These are phyloP conservation scores for Pemphredon lugubris DNA, from an alignment of 2,888 invertebrate genomes.

Conservation along the genomic window DNA sequence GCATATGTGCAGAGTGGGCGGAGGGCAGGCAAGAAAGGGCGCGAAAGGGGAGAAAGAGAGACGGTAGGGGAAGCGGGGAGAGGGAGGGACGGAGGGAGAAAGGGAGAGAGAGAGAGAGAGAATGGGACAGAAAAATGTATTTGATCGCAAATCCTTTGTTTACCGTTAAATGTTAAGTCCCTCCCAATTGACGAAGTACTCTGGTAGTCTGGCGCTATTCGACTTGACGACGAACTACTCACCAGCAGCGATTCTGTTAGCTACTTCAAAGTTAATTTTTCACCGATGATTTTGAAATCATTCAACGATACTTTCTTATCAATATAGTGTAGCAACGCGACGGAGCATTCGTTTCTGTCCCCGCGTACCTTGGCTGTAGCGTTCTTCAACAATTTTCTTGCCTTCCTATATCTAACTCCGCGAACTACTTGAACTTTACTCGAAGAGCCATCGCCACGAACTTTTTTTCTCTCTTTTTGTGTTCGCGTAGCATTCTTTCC, in stretches of 20 bases:
- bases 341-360: not conserved
- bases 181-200: slow-evolving; percentile 96
- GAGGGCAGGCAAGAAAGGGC: slow-evolving; percentile 16
- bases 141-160: slow-evolving; percentile 53
- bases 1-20: slow-evolving; percentile 5
- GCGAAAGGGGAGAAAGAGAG: slow-evolving; percentile 39
- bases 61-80: not conserved
- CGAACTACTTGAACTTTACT: slow-evolving; percentile 75
- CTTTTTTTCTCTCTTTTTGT: slow-evolving; percentile 78
- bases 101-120: no score
- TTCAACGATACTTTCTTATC: slow-evolving; percentile 82
- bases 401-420: slow-evolving; percentile 79
- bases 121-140: no score
- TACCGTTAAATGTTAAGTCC: slow-evolving; percentile 82
- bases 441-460: slow-evolving; percentile 66
- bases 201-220: slow-evolving; percentile 86
- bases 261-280: slow-evolving; percentile 92
- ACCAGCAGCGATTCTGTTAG: slow-evolving; percentile 89
- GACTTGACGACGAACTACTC: slow-evolving; percentile 91
- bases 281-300: slow-evolving; percentile 91
- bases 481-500: slow-evolving; percentile 78
- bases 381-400: slow-evolving; percentile 80
- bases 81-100: slow-evolving; percentile 4
- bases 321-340: not conserved
- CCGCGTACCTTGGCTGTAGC: slow-evolving; percentile 80